Evolutionary conservation across 2,888 invertebrate genomes (phyloP), one percentile per base, ranked within the genome.

Genomic region (Sarcophaga rosellei): DNA sequence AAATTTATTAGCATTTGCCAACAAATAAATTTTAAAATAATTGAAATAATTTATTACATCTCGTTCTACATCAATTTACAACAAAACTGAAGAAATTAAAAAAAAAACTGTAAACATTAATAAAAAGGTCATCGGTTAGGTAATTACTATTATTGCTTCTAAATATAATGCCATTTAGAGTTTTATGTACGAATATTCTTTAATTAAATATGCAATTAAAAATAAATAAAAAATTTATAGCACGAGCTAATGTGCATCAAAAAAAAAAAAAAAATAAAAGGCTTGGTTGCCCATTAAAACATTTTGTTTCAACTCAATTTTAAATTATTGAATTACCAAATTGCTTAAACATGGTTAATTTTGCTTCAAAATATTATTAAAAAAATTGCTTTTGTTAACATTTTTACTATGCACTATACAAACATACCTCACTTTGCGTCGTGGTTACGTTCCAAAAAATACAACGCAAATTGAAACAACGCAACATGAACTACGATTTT

Each of bases 41-140:
- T 80, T 84, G 80, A 80, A 84, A 57, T 79, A 69, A 80, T 75
- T 79, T 69, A 79, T 79, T 75, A 35, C n/a, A 70, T 75, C 57
- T 63, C 21, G 1, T 61, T 63, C 2, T 59, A 15, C 66, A 35
- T 35, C 10, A 35, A 35, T 35, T 35, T 35, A 35, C 8, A 35
- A 35, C 5, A 0, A 6, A 0, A 35, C 35, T 35, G 1, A 8
- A 25, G 8, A 17, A 17, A n/a, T 25, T 59, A 35, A 15, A 53
- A 69, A 69, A 68, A 69, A 15, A 17, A 53, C 53, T 75, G 63
- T 75, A 72, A 75, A 23, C 45, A 65, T 70, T 12, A 21, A 6
- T 20, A 65, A 62, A 84, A 84, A 84, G 84, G 84, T 84, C 79
- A 84, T 45, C 12, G 23, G 25, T 12, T 66, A 63, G 61, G 57